Base-by-base conservation (phyloP, 2,113 vertebrate genomes). In the Picathartes gymnocephalus region DNA sequence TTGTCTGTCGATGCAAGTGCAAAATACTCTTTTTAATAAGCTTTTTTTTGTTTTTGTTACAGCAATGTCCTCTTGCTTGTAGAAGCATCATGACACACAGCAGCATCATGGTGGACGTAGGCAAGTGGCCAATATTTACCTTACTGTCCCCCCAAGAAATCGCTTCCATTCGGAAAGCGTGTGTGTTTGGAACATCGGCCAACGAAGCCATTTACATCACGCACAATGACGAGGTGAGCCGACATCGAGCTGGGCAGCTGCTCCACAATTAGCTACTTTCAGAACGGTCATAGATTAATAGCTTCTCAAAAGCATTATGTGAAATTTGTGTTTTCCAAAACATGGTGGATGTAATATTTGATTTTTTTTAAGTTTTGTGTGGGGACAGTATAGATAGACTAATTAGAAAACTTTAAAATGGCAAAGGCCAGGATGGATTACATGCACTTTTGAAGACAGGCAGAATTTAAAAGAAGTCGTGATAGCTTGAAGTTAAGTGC, bases 41-140 rank as follows among this genome's bases (percentile, higher is more conserved):
- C 13, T 45, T 94, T 54, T 39, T 37, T 40, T 33, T 42, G 27
- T n/a, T 91, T 76, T 87, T 50, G 20, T 93, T 93, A 2, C 53
- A 92, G 93, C 91, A 54, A 96, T 97, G 94, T 78, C n/a, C 10
- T 58, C 74, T 60, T 72, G 42, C 58, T 47, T 45, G 11, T 97
- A 97, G 94, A 92, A 89, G 45, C 6, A 23, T 60, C 53, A 82
- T 92, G 93, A 95, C 96, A 40, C 89, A 87, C 44, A 86, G 65
- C 79, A 95, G 73, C 97, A 95, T 95, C 97, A 99, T 99, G 99
- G 99, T 99, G 97, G 99, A 99, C 92, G 98, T 99, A 37, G 98
- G 98, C 62, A 99, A 99, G 95, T 99, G 99, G 99, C 99, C 99
- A 18, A 98, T 99, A 76, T 99, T 99, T 96, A 99, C 98, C 76